Evolutionary conservation across 2,888 invertebrate genomes (phyloP).

Genomic region (Lochmaea capreae): DNA sequence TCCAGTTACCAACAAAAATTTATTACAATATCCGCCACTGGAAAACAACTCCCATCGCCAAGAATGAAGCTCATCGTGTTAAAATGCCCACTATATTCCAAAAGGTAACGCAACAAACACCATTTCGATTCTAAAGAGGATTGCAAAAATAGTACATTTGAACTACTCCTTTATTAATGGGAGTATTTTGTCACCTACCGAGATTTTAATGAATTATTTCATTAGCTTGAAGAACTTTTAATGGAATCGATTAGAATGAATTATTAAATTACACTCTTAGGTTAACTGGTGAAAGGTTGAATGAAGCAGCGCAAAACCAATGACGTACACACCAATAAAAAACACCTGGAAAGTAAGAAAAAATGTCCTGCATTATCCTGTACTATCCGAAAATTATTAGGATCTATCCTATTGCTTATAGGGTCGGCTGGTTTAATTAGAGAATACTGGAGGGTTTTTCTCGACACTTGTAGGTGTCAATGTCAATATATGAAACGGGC

Average conservation of each 20-base stretch:
- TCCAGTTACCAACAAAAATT: background rate
- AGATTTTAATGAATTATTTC: too few relatives aligned
- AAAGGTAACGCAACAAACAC: background rate
- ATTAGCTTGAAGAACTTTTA: too few relatives aligned
- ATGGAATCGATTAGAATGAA: too few relatives aligned
- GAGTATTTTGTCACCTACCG: too few relatives aligned
- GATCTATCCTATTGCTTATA: background rate
- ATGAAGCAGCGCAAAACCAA: too few relatives aligned
- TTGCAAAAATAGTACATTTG: background rate
- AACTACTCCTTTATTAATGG: background rate
- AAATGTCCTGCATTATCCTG: slow-evolving; percentile 2
- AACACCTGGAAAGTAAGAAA: background rate
- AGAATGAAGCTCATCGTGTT: too few relatives aligned
- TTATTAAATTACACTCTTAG: too few relatives aligned
- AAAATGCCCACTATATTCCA: too few relatives aligned
- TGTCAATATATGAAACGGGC: background rate
- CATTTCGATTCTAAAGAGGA: background rate
- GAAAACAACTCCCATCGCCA: too few relatives aligned
- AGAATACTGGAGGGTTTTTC: background rate
- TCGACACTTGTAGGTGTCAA: background rate
- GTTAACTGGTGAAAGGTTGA: too few relatives aligned
- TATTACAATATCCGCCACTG: background rate
- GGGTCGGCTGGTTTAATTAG: background rate
- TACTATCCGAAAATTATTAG: background rate
- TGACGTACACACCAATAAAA: too few relatives aligned